Base-by-base conservation (phyloP, 2,888 invertebrate genomes). In the Coenonympha arcania region DNA sequence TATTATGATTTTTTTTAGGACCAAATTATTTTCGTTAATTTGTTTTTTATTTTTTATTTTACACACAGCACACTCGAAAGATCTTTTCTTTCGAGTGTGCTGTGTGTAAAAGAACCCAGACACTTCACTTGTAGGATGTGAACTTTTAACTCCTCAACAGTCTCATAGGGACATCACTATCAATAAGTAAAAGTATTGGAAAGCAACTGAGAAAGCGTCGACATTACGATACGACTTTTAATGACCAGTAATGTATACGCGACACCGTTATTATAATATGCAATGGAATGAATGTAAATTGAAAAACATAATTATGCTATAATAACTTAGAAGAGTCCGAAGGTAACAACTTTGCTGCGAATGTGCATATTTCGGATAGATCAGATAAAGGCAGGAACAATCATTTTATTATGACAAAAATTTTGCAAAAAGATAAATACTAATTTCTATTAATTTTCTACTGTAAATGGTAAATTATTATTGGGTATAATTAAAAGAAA, bases 131-230 rank as follows among this genome's bases (percentile, higher is more conserved):
- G 39, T 37, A 39, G 20, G 18, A 28, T 34, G 26, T 40, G 45
- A 46, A 22, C 18, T 30, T 26, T 41, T 40, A 44, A 16, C 44
- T 44, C 22, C 33, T 26, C 24, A 19, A n/a, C 41, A 26, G 41
- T 42, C 34, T 36, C 33, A 37, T 48, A 42, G 55, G 55, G 50
- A 45, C 36, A 37, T 24, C 8, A 26, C 13, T 47, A 53, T 54
- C 41, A 49, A 58, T 53, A 55, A 56, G 59, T 58, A 58, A 59
- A 59, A 58, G 54, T 56, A 53, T 55, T 59, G 51, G 58, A 59
- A 59, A 59, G 58, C 36, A 28, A 37, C 48, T 34, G 56, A 54
- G 59, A 59, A 58, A 59, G 59, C 37, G n/a, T n/a, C n/a, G 42
- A 47, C 34, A 33, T 50, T 53, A 58, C 52, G 55, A 53, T 52